Evolutionary conservation across 2,113 vertebrate species (phyloP).

Genomic region (Thinocorus orbignyianus): DNA sequence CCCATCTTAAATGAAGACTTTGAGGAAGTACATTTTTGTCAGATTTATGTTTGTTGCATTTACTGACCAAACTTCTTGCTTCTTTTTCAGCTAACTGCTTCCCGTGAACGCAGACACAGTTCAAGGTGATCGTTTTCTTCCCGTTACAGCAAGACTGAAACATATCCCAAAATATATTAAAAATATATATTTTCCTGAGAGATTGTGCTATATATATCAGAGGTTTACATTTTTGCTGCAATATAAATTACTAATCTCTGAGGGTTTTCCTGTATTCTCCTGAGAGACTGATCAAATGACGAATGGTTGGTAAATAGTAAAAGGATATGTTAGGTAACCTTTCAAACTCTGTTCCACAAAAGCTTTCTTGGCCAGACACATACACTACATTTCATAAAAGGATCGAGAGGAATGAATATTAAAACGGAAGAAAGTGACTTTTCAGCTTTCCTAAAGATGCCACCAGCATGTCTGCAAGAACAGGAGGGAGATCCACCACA

Average conservation of each 20-base stretch:
- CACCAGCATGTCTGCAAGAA: constrained; percentile 69
- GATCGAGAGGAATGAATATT: constrained; percentile 21
- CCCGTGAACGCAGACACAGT: constrained; percentile 77
- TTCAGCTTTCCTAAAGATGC: constrained; percentile 40
- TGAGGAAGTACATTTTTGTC: background rate
- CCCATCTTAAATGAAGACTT: background rate
- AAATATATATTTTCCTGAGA: constrained; percentile 78
- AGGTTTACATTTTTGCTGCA: constrained; percentile 77
- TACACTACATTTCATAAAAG: constrained; percentile 76
- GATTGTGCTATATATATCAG: constrained; percentile 73
- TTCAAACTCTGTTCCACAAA: constrained; percentile 45
- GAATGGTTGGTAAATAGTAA: constrained; percentile 42
- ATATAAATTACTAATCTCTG: constrained; percentile 74
- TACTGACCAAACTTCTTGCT: constrained; percentile 47
- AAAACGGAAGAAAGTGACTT: constrained; percentile 45
- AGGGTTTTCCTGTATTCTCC: constrained; percentile 63
- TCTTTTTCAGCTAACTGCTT: constrained; percentile 90
- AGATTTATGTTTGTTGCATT: background rate
- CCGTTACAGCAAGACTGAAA: constrained; percentile 81
- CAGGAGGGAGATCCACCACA: constrained; percentile 51
- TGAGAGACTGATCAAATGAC: constrained; percentile 37
- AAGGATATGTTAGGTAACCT: constrained; percentile 23
- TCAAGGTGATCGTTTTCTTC: constrained; percentile 81
- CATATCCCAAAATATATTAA: constrained; percentile 80
- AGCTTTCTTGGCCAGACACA: constrained; percentile 51